These are phyloP conservation scores for Passer montanus DNA, from an alignment of 2,113 vertebrate species.

Conservation along the genomic window DNA sequence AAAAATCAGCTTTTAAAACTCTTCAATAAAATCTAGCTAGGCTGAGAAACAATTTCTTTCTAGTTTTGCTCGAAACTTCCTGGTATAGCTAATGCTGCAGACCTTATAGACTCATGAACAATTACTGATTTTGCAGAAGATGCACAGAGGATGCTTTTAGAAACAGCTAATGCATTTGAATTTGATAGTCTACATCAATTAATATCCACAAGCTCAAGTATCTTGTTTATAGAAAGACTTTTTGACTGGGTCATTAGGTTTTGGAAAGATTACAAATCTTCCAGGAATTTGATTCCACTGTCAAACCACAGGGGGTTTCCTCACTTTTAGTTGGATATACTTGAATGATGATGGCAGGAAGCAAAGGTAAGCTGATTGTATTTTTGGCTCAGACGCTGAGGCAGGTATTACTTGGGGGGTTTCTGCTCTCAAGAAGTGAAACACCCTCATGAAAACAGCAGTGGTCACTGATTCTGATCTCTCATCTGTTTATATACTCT, in stretches of 20 bases:
- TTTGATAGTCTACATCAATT: conserved; percentile 51
- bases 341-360: background rate
- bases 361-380: background rate
- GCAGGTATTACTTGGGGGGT: background rate
- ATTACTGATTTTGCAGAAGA: background rate
- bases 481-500: background rate
- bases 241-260: conserved; percentile 45
- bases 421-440: conserved; percentile 5
- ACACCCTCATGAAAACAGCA: fast-evolving
- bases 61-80: background rate
- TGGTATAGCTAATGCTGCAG: background rate
- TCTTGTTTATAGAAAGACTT: conserved; percentile 51
- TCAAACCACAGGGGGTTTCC: conserved; percentile 2
- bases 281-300: conserved; percentile 16
- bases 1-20: background rate
- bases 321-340: background rate
- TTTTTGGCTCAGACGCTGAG: conserved; percentile 13
- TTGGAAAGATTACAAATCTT: conserved; percentile 44
- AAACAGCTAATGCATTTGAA: conserved; percentile 14
- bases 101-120: background rate
- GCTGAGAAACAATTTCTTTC: background rate
- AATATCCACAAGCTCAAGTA: conserved; percentile 50
- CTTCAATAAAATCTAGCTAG: background rate
- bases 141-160: background rate
- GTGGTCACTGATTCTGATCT: background rate